phyloP scores from a whole-genome alignment of 2,113 vertebrate genomes.

The Lepisosteus oculatus region DNA sequence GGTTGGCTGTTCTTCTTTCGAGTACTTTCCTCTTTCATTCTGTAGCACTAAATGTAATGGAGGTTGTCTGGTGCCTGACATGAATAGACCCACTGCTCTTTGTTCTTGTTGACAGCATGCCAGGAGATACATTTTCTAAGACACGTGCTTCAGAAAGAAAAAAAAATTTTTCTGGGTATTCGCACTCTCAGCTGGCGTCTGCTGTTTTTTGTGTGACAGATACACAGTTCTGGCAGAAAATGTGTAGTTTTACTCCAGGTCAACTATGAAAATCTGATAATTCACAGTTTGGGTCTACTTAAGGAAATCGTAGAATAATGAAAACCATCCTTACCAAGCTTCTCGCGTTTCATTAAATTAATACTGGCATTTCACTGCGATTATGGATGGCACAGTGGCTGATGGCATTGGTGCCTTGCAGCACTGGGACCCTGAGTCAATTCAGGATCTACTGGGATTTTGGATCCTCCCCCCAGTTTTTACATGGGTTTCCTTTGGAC shows the following conservation, averaged over 20 bases:
- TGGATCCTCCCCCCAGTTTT: too few species aligned
- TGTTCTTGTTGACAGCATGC: not conserved
- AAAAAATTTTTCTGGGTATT: not conserved
- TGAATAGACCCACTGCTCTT: not conserved
- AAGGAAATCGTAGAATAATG: too few species aligned
- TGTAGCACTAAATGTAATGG: not conserved
- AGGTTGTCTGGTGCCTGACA: not conserved
- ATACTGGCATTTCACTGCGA: not conserved
- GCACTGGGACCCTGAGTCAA: too few species aligned
- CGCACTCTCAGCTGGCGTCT: not conserved
- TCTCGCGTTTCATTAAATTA: not conserved
- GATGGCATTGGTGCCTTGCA: too few species aligned
- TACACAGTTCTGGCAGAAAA: not conserved
- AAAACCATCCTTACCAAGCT: too few species aligned
- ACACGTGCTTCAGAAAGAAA: not conserved
- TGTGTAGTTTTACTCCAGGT: not conserved
- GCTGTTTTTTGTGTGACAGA: not conserved
- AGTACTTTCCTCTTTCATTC: not conserved
- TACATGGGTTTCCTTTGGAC: too few species aligned
- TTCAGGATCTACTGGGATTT: too few species aligned
- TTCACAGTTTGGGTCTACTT: not conserved
- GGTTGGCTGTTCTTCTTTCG: not conserved
- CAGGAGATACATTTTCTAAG: not conserved
- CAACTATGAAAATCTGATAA: not conserved
- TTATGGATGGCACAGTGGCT: not conserved